Conservation (phyloP, 2,888 invertebrate species). For the Scaptomyza cyrtandrae region DNA sequence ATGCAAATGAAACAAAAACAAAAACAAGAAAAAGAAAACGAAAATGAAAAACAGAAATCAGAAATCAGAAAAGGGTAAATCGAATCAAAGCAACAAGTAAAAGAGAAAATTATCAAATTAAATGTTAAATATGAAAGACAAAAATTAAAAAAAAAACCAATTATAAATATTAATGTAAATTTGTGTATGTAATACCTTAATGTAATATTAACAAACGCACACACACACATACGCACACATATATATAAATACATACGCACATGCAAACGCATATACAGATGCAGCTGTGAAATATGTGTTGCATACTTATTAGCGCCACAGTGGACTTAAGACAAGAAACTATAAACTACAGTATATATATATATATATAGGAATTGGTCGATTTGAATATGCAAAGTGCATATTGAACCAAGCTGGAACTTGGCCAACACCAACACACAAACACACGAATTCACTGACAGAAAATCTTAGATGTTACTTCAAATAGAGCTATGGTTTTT, state of each 20-base stretch:
- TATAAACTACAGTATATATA: too few species aligned
- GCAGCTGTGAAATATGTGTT: slow-evolving; percentile 17
- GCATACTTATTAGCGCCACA: slow-evolving; percentile 46
- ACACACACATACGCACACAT: slow-evolving; percentile 10
- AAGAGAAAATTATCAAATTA: slow-evolving; percentile 6
- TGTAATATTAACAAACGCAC: slow-evolving; percentile 28
- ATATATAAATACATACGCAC: background rate
- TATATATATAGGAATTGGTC: background rate
- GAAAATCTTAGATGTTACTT: slow-evolving; percentile 7
- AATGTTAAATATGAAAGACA: slow-evolving; percentile 6
- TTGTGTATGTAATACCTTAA: slow-evolving; percentile 66
- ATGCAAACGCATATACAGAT: slow-evolving; percentile 5
- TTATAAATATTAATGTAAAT: slow-evolving; percentile 63
- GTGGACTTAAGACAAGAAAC: background rate
- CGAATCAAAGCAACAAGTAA: slow-evolving; percentile 15
- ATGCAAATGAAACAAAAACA: slow-evolving; percentile 4
- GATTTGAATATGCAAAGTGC: slow-evolving; percentile 3
- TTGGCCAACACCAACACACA: slow-evolving; percentile 50
- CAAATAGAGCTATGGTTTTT: background rate
- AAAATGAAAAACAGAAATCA: background rate
- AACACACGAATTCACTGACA: slow-evolving; percentile 3
- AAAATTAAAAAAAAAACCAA: background rate
- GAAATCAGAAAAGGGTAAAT: slow-evolving; percentile 16
- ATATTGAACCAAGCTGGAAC: slow-evolving; percentile 59
- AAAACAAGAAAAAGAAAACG: slow-evolving; percentile 18